A percentile compares a stretch with the other conserved stretches of the same genome.
Evolutionary conservation across 2,113 vertebrate genomes (phyloP).

Genomic region (Proterorhinus semilunaris): DNA sequence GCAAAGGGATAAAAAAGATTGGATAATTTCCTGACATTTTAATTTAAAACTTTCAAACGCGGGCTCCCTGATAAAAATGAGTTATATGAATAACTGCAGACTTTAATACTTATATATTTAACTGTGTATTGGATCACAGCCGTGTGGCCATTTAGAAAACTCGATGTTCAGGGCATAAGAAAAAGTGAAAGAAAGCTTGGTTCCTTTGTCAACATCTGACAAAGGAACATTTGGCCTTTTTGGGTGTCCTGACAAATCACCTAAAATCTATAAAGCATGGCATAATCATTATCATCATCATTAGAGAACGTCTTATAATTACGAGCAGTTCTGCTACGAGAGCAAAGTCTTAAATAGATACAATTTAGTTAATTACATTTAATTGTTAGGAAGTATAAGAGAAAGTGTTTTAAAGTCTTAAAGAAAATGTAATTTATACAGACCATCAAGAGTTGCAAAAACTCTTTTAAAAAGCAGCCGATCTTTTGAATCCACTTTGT

Average conservation of each 20-base stretch:
- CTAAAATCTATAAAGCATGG: constrained; percentile 3
- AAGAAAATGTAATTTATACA: not conserved
- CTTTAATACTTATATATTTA: constrained; percentile 14
- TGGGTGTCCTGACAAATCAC: not conserved
- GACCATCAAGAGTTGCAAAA: constrained; percentile 39
- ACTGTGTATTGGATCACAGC: constrained; percentile 20
- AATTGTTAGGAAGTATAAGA: not conserved
- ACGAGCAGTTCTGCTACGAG: constrained; percentile 2
- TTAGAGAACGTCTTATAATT: constrained; percentile 2
- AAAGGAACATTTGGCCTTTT: not conserved
- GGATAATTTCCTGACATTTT: not conserved
- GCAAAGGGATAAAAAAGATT: not conserved
- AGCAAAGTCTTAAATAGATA: constrained; percentile 6
- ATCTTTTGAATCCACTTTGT: constrained; percentile 27
- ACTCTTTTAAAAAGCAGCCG: constrained; percentile 48
- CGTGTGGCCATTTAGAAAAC: not conserved
- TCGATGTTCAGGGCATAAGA: not conserved
- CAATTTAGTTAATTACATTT: not conserved
- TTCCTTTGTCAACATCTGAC: not conserved
- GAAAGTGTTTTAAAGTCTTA: not conserved
- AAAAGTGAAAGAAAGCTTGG: not conserved
- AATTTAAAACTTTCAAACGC: not conserved
- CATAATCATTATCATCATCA: constrained; percentile 1
- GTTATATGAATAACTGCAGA: not conserved
- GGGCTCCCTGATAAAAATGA: not conserved